A percentile compares a stretch with the other conserved stretches of the same genome.
Conservation (phyloP, 1,140 invertebrate species). For the Phymastichus coffea region DNA sequence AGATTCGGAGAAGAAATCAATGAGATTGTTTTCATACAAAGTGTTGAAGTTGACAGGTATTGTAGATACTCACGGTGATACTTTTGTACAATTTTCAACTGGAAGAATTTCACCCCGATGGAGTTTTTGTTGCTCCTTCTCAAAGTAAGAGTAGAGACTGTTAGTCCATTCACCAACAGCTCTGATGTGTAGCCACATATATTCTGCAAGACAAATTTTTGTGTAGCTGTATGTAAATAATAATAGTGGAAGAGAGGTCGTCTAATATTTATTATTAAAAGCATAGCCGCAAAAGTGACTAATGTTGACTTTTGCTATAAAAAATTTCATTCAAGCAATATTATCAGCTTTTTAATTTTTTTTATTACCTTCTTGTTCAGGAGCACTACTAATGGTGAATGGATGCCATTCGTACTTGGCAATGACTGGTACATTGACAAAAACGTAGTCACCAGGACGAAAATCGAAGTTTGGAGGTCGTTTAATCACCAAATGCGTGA, state of each 20-base stretch:
- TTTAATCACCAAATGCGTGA: constrained; percentile 85
- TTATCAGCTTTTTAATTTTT: too few relatives aligned
- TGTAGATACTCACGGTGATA: too few relatives aligned
- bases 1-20: constrained; percentile 7
- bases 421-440: constrained; percentile 89
- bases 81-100: constrained; percentile 38
- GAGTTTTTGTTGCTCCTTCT: constrained; percentile 73
- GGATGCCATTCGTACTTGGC: constrained; percentile 96
- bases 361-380: constrained; percentile 83
- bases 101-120: constrained; percentile 63
- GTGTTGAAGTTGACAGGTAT: too few relatives aligned
- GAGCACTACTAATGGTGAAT: constrained; percentile 94
- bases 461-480: constrained; percentile 84
- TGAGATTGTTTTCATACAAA: too few relatives aligned
- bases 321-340: too few relatives aligned
- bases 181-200: constrained; percentile 91
- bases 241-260: too few relatives aligned
- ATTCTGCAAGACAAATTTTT: constrained; percentile 60
- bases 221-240: too few relatives aligned
- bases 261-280: constrained; percentile 19
- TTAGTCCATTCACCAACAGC: constrained; percentile 95
- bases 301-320: too few relatives aligned
- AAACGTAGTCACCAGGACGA: constrained; percentile 92
- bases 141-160: constrained; percentile 84
- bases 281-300: constrained; percentile 1